phyloP scores from a whole-genome alignment of 92 coral and sea anemone genomes.

The Epizoanthus ramosus region DNA sequence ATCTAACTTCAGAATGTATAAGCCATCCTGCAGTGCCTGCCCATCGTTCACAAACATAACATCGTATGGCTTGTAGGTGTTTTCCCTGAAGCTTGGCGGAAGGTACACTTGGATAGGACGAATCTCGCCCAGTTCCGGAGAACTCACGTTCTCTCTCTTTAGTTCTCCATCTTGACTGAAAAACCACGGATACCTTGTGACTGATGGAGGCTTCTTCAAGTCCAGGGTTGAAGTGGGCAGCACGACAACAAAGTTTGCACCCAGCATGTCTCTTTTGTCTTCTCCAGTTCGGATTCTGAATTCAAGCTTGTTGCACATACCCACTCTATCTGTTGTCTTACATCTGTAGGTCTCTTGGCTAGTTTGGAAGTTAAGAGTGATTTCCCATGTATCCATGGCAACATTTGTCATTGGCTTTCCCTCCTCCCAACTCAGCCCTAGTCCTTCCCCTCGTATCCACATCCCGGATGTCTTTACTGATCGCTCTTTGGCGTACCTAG shows the following conservation, averaged over 20 bases:
- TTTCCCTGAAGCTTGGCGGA: constrained; percentile 59
- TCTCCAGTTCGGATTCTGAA: constrained; percentile 22
- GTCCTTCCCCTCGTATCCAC: constrained; percentile 57
- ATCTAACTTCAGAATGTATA: background rate
- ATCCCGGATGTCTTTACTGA: constrained; percentile 13
- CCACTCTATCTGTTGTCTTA: background rate
- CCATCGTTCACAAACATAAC: constrained; percentile 53
- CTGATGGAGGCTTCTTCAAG: constrained; percentile 14
- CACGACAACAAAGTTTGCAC: constrained; percentile 43
- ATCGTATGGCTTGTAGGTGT: constrained; percentile 50
- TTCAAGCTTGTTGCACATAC: constrained; percentile 27
- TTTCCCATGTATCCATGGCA: constrained; percentile 54
- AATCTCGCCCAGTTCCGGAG: constrained; percentile 39
- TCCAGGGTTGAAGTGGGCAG: constrained; percentile 44
- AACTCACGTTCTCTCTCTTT: constrained; percentile 27
- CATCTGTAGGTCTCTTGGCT: constrained; percentile 24
- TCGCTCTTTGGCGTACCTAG: constrained; percentile 10
- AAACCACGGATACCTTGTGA: constrained; percentile 58
- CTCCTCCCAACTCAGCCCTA: constrained; percentile 51
- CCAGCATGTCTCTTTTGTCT: constrained; percentile 51
- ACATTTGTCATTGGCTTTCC: constrained; percentile 40
- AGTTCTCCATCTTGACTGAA: constrained; percentile 34
- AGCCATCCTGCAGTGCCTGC: background rate
- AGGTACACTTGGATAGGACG: constrained; percentile 32
- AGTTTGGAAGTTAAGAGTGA: constrained; percentile 18